phyloP scores from a whole-genome alignment of 2,113 vertebrate species.

The Glareola pratincola region DNA sequence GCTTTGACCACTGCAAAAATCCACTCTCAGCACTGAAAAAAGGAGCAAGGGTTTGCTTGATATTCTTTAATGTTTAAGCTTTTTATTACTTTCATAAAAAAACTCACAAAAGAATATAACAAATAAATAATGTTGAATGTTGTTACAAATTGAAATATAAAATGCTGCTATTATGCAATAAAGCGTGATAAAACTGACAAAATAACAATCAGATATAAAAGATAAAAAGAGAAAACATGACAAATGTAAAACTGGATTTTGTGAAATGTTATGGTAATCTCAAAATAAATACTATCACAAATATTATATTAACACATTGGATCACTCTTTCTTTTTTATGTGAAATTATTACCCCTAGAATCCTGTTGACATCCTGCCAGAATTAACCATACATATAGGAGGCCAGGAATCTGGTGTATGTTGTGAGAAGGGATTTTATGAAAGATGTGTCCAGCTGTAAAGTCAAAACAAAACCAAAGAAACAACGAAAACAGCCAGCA shows the following conservation, averaged over 20 bases:
- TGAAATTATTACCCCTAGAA: not conserved
- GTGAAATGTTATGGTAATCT: not conserved
- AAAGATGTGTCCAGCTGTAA: not conserved
- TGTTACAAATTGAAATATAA: not conserved
- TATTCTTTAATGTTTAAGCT: not conserved
- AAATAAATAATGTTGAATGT: not conserved
- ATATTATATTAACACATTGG: not conserved
- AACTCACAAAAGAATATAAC: not conserved
- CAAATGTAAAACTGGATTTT: not conserved
- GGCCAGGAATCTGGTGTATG: not conserved
- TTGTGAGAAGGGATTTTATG: not conserved
- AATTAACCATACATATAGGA: not conserved
- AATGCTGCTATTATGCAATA: not conserved
- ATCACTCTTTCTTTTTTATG: not conserved
- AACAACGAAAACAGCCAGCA: not conserved
- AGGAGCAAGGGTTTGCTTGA: not conserved
- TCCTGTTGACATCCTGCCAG: not conserved
- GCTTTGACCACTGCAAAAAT: not conserved
- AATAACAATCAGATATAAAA: not conserved
- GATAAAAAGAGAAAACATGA: not conserved
- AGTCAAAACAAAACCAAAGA: not conserved
- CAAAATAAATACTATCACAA: not conserved
- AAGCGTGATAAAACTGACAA: not conserved
- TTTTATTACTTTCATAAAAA: not conserved
- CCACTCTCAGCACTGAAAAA: not conserved